Base-by-base conservation (phyloP, 1,140 invertebrate genomes). In the Aporrectodea caliginosa region DNA sequence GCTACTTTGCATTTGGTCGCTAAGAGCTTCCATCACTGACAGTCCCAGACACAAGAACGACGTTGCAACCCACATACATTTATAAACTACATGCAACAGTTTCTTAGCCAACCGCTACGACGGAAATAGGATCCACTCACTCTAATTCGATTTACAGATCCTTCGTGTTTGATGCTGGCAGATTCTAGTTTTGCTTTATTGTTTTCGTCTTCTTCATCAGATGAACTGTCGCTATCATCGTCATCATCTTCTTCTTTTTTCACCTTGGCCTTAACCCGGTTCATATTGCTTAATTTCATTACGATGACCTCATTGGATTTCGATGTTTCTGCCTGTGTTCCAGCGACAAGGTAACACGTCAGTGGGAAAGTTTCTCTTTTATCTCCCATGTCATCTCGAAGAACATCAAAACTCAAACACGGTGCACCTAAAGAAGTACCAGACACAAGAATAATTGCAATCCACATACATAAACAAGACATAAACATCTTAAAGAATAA, bases 121-220 rank as follows among this genome's bases (percentile, higher is more conserved):
- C n/a, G n/a, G n/a, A n/a, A n/a, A n/a, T n/a, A n/a, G n/a, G n/a
- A n/a, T n/a, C n/a, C n/a, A 79, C 85, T 88, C 89, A 94, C 93
- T 88, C 95, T 92, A 79, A 98, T 92, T 87, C 97, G 92, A 89
- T 99, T 99, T 2, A 99, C 92, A 88, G 93, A 93, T 0, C 97
- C 96, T 83, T 93, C 91, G 89, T 99, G 97, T 87, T 93, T 94
- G 35, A 98, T 92, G 12, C 93, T 89, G n/a, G 93, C 92, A 83
- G 92, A 93, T 81, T 92, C 91, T 90, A 98, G 92, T 85, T 92
- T 89, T 73, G 96, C 95, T n/a, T n/a, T n/a, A n/a, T n/a, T n/a
- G 83, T 91, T 90, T 83, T 93, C 84, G 69, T 84, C 83, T 22
- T 87, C 87, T 69, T 84, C 84, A 1, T 85, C 85, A 71, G 84